These are phyloP conservation scores for Eulemur mongoz DNA, from an alignment of 2,797 vertebrate genomes.

Conservation along the genomic window DNA sequence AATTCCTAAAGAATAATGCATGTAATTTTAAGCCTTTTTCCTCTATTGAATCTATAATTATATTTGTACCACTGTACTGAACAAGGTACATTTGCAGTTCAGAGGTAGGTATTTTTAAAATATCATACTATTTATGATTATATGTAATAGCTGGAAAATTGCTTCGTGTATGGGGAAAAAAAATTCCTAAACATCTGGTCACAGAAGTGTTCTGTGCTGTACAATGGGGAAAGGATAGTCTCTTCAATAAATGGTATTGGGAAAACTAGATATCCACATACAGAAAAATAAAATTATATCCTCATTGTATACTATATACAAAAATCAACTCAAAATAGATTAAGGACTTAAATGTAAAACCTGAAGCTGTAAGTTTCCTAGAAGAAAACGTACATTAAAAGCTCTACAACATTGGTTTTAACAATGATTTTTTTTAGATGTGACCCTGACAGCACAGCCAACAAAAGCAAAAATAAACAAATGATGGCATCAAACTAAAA, in stretches of 20 bases:
- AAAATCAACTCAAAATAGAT: background rate
- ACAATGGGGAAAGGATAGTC: background rate
- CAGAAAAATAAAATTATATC: background rate
- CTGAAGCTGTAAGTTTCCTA: background rate
- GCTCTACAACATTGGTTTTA: background rate
- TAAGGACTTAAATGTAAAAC: background rate
- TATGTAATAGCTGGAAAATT: background rate
- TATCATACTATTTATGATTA: background rate
- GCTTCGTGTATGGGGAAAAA: background rate
- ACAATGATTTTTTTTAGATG: background rate
- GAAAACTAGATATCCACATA: background rate
- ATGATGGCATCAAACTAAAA: background rate
- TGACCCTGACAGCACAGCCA: background rate
- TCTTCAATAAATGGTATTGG: background rate
- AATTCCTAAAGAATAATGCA: background rate
- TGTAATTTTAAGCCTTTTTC: background rate
- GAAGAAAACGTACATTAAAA: background rate
- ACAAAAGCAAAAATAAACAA: background rate
- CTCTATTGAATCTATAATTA: background rate
- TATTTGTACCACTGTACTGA: background rate
- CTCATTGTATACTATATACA: background rate
- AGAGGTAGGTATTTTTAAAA: conserved; percentile 1
- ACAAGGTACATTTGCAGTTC: background rate
- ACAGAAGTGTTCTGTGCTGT: background rate
- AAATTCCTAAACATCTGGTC: background rate